Percentiles rank a stretch among this genome's conserved stretches.
Evolutionary conservation across 23 tunicate species (phyloP).

Genomic region (Ascidia mentula): DNA sequence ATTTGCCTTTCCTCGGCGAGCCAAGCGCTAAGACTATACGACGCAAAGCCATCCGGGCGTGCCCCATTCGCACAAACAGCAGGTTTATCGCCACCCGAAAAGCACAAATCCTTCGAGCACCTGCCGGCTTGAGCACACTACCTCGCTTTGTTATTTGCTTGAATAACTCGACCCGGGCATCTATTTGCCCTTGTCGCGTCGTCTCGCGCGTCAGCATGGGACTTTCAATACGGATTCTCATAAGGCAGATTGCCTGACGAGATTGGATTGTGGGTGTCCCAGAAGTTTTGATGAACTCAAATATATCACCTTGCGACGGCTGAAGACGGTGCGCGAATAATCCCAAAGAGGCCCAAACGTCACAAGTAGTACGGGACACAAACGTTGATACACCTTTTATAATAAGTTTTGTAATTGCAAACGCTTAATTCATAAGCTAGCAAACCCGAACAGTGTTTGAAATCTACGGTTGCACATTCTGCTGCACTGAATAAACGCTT

Average conservation of each 20-base stretch:
- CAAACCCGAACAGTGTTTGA: too few relatives aligned
- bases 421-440: too few relatives aligned
- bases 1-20: conserved; percentile 1
- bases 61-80: not conserved
- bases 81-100: not conserved
- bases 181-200: not conserved
- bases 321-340: too few relatives aligned
- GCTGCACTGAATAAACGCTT: too few relatives aligned
- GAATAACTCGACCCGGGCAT: not conserved
- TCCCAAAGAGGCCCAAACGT: too few relatives aligned
- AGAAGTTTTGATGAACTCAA: too few relatives aligned
- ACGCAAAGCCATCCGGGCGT: not conserved
- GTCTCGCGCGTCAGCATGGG: not conserved
- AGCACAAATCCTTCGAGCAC: not conserved
- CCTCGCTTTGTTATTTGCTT: not conserved
- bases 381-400: too few relatives aligned
- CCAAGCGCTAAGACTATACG: not conserved
- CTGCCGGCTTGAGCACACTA: not conserved
- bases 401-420: too few relatives aligned
- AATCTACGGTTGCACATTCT: too few relatives aligned
- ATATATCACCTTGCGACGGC: too few relatives aligned
- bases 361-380: too few relatives aligned
- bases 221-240: not conserved
- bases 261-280: too few relatives aligned
- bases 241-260: not conserved